phyloP scores from a whole-genome alignment of 30 jellyfish, hydroid and myxozoan species.

The Hydractinia symbiolongicarpus region DNA sequence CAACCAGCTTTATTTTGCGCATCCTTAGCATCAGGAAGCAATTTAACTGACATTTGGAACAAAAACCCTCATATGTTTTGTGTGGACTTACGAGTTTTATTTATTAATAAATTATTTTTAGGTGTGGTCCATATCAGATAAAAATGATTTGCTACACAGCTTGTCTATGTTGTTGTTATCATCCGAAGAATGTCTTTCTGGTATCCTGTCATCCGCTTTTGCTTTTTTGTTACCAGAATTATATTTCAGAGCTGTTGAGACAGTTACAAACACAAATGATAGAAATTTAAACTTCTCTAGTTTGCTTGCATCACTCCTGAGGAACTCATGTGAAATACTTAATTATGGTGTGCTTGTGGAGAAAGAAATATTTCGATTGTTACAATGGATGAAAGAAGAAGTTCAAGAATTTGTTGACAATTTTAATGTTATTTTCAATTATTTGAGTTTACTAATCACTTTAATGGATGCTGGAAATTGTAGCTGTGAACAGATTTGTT shows the following conservation, averaged over 20 bases:
- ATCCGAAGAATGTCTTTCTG: background rate
- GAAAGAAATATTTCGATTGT: background rate
- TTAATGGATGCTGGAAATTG: background rate
- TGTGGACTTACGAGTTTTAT: too few relatives aligned
- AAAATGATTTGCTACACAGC: background rate
- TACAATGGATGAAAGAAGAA: background rate
- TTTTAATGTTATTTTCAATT: background rate
- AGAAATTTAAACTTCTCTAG: background rate
- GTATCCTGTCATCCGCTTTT: background rate
- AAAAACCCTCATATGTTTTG: too few relatives aligned
- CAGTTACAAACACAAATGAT: background rate
- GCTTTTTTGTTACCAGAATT: background rate
- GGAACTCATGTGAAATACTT: background rate
- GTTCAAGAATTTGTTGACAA: too few relatives aligned
- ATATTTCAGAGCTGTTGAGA: background rate
- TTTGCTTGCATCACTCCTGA: background rate
- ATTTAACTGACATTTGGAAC: too few relatives aligned
- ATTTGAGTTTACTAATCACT: background rate
- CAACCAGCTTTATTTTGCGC: too few relatives aligned
- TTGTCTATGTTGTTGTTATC: background rate
- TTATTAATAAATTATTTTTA: background rate
- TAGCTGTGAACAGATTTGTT: background rate
- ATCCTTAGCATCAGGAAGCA: too few relatives aligned
- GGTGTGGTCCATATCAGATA: slow-evolving; percentile 7
- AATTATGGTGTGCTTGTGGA: background rate